Percentiles rank a stretch among this genome's conserved stretches.
These are phyloP conservation scores for Lepetodrilus schrolli DNA, from an alignment of 2,888 invertebrate genomes.

Conservation along the genomic window DNA sequence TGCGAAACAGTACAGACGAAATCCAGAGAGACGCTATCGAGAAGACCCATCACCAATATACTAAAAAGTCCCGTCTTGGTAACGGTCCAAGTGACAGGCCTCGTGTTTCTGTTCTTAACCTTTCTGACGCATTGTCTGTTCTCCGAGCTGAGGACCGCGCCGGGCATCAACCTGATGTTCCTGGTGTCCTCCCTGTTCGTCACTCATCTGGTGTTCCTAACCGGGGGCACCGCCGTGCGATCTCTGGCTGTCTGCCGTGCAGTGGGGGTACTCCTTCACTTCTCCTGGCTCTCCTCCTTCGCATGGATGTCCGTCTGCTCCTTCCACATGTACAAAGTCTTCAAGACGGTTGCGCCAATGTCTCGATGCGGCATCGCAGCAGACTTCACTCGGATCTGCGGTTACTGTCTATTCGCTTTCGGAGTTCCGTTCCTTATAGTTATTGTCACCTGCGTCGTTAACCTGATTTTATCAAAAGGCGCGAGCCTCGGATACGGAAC, in stretches of 20 bases:
- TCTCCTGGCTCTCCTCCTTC: constrained; percentile 44
- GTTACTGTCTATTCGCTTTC: no score
- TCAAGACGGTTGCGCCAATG: no score
- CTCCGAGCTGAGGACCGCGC: background rate
- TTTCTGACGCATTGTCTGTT: background rate
- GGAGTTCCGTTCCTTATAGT: no score
- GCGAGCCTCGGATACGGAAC: no score
- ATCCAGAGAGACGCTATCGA: no score
- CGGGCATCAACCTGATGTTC: constrained; percentile 1
- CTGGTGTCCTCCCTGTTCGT: background rate
- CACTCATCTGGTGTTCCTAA: background rate
- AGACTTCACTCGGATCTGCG: no score
- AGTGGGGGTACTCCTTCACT: constrained; percentile 39
- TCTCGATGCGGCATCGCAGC: no score
- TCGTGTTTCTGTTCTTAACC: background rate
- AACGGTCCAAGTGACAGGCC: background rate
- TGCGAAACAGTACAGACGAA: no score
- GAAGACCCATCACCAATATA: no score
- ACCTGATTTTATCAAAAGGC: no score
- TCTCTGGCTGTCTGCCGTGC: constrained; percentile 31
- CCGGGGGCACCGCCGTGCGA: background rate
- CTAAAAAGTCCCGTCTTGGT: no score
- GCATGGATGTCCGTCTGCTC: constrained; percentile 43
- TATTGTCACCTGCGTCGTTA: no score
- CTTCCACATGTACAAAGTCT: constrained; percentile 45